Base-by-base conservation (phyloP, 2,888 invertebrate genomes). In the Cheilosia pagana region DNA sequence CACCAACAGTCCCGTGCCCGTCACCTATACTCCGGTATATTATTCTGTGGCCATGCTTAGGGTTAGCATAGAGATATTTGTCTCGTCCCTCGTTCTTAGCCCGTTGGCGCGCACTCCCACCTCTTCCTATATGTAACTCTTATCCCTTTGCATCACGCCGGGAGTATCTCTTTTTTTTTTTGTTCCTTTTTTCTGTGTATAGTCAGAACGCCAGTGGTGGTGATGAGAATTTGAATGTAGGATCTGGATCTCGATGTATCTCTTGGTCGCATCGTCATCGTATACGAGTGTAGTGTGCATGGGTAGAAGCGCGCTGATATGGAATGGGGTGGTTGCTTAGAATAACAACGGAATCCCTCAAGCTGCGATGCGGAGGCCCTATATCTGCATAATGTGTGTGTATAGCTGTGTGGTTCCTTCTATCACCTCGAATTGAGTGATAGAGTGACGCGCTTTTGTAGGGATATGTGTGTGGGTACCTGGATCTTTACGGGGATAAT, bases 161-260 rank as follows among this genome's bases (percentile, higher is more conserved):
- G 28, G 43, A 59, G 43, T 60, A 21, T 2, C 7, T 23, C 25
- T 59, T 23, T 35, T 39, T 8, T 28, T 23, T 67, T 48, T 14
- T 62, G 70, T 59, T 45, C 12, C n/a, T n/a, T n/a, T n/a, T n/a
- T n/a, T n/a, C n/a, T n/a, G 35, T 53, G 43, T 53, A 28, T 28
- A 59, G 65, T 60, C 57, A 23, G 65, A 50, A 60, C 60, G 74
- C 79, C 50, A 2, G 60, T 67, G 72, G 59, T 71, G 57, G 39
- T 41, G 72, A 82, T 79, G 81, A 82, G 86, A 86, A 86, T 83
- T 83, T 81, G 87, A 87, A 81, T 82, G 74, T 71, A 79, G 75
- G 86, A 77, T 85, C 72, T 79, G 72, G 62, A 60, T 67, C 68
- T 68, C 31, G 50, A 45, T 70, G 68, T 53, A 77, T 68, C 60